A percentile compares a stretch with the other conserved stretches of the same genome.
Evolutionary conservation across 2,888 invertebrate genomes (phyloP).

Genomic region (Drosophila monieri): DNA sequence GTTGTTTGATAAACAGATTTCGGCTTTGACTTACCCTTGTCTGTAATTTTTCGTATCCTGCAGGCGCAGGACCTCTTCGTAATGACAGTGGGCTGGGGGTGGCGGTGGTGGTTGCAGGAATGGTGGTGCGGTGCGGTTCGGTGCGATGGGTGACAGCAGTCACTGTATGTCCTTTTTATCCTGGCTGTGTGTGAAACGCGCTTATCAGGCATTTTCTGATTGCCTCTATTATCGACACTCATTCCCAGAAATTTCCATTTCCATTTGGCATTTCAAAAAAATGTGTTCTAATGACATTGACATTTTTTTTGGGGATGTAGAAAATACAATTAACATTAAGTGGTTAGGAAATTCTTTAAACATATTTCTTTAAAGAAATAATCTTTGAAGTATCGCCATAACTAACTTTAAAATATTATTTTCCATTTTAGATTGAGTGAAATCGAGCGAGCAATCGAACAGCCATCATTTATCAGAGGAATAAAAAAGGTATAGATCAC

Average conservation of each 20-base stretch:
- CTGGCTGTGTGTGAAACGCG: slow-evolving; percentile 31
- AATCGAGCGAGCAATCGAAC: slow-evolving; percentile 81
- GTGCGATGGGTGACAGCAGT: slow-evolving; percentile 12
- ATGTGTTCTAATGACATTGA: not conserved
- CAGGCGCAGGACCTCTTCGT: not conserved
- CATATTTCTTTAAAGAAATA: too few species aligned
- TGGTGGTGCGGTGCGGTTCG: slow-evolving; percentile 20
- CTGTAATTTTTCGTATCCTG: not conserved
- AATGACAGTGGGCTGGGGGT: not conserved
- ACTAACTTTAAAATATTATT: not conserved
- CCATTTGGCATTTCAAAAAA: slow-evolving; percentile 14
- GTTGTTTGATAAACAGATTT: slow-evolving; percentile 57
- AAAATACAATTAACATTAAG: too few species aligned
- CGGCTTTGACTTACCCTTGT: slow-evolving; percentile 43
- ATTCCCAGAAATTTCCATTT: slow-evolving; percentile 12
- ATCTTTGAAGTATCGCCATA: too few species aligned
- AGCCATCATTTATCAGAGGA: slow-evolving; percentile 72
- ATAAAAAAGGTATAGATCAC: slow-evolving; percentile 35
- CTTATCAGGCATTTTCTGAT: slow-evolving; percentile 37
- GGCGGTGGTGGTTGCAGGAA: slow-evolving; percentile 10
- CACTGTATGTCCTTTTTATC: slow-evolving; percentile 20
- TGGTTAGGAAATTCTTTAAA: too few species aligned
- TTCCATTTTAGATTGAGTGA: slow-evolving; percentile 76
- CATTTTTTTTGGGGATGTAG: not conserved
- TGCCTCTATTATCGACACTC: slow-evolving; percentile 7